A percentile compares a stretch with the other conserved stretches of the same genome.
phyloP scores from a whole-genome alignment of 2,797 vertebrate genomes.

The Phataginus tricuspis region DNA sequence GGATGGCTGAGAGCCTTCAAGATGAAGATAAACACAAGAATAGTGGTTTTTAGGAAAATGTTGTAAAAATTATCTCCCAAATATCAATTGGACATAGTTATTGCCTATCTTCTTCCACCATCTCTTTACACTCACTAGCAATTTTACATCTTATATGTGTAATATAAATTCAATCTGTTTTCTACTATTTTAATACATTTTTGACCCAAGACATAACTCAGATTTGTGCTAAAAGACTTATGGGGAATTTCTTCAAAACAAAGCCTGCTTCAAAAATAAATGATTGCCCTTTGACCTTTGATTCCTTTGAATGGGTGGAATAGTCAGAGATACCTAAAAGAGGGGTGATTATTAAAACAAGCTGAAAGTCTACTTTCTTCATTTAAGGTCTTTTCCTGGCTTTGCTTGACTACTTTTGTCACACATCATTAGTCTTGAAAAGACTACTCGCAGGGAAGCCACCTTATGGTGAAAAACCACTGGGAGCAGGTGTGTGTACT shows the following conservation, averaged over 20 bases:
- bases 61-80: background rate
- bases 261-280: conserved; percentile 24
- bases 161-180: background rate
- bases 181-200: conserved; percentile 22
- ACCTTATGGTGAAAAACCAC: conserved; percentile 24
- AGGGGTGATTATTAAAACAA: conserved; percentile 31
- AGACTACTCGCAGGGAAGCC: conserved; percentile 33
- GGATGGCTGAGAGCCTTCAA: background rate
- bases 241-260: conserved; percentile 4
- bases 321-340: background rate
- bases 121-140: background rate
- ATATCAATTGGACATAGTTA: background rate
- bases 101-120: background rate
- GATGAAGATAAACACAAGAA: background rate
- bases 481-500: conserved; percentile 45
- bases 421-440: conserved; percentile 58
- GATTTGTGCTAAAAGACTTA: background rate
- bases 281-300: conserved; percentile 33
- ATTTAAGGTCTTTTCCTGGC: conserved; percentile 8
- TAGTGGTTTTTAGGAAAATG: background rate
- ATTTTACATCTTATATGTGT: background rate
- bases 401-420: conserved; percentile 32
- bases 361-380: conserved; percentile 31
- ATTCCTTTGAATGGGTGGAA: conserved; percentile 53
- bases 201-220: background rate